These are phyloP conservation scores for Alces alces DNA, from an alignment of 2,113 vertebrate species.

Conservation along the genomic window DNA sequence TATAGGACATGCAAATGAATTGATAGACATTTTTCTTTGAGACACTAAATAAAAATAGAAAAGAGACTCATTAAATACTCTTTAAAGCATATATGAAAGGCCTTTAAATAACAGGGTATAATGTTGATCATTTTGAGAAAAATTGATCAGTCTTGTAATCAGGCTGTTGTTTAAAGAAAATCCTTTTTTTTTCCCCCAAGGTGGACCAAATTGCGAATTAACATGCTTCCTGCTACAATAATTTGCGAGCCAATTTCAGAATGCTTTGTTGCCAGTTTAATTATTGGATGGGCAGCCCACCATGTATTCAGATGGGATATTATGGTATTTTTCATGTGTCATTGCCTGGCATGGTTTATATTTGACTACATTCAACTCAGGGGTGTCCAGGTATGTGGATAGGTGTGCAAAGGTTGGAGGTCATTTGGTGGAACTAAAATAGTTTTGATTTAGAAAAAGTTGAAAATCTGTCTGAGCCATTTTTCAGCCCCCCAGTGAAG, in stretches of 20 bases:
- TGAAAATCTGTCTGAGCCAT: background rate
- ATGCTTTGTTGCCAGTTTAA: conserved; percentile 97
- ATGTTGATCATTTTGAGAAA: background rate
- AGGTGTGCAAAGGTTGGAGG: background rate
- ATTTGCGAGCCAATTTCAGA: conserved; percentile 95
- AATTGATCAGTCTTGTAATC: background rate
- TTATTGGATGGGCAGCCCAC: conserved; percentile 97
- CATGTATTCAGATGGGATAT: conserved; percentile 96
- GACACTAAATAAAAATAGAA: background rate
- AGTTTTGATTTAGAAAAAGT: conserved; percentile 4
- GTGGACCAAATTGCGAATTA: conserved; percentile 96
- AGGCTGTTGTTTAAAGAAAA: background rate
- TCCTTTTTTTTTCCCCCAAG: conserved; percentile 71
- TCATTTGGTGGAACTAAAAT: background rate
- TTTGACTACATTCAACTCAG: conserved; percentile 96
- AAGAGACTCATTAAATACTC: background rate
- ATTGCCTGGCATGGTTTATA: conserved; percentile 98
- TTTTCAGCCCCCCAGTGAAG: background rate
- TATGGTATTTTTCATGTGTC: conserved; percentile 99
- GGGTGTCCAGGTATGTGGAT: conserved; percentile 91
- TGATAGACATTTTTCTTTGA: background rate
- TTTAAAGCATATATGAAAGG: background rate
- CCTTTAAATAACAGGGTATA: background rate
- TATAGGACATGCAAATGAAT: background rate
- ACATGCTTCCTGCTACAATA: conserved; percentile 97